Conservation (phyloP, 2,888 invertebrate species). For the Drosophila atroscutellata region DNA sequence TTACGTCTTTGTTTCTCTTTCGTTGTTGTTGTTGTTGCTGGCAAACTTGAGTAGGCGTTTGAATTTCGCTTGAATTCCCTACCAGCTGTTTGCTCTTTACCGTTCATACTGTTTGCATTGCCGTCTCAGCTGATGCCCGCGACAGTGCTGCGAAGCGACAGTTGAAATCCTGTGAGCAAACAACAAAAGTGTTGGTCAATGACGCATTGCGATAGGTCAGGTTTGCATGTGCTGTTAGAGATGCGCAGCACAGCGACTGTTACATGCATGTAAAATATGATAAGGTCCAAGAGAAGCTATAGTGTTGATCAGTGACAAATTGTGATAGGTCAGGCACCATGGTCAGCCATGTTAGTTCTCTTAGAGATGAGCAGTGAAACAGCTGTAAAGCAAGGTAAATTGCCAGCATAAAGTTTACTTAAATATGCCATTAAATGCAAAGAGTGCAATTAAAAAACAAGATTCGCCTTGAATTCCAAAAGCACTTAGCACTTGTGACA, state of each 20-base stretch:
- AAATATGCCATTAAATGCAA: not conserved
- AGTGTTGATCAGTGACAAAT: slow-evolving; percentile 5
- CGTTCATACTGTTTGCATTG: slow-evolving; percentile 62
- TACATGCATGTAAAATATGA: not conserved
- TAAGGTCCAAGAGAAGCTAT: not conserved
- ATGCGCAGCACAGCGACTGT: slow-evolving; percentile 12
- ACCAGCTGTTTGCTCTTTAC: slow-evolving; percentile 63
- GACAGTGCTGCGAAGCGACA: slow-evolving; percentile 44
- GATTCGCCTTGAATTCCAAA: slow-evolving; percentile 16
- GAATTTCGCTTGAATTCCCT: slow-evolving; percentile 74
- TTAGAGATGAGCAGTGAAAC: slow-evolving; percentile 19
- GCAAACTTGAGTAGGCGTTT: slow-evolving; percentile 72
- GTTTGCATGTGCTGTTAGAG: slow-evolving; percentile 15
- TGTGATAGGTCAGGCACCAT: slow-evolving; percentile 35
- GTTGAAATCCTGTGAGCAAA: slow-evolving; percentile 32
- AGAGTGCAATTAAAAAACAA: not conserved
- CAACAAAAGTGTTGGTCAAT: slow-evolving; percentile 35
- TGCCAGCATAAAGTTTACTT: not conserved
- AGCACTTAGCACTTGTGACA: slow-evolving; percentile 2
- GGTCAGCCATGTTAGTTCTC: not conserved
- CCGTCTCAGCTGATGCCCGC: slow-evolving; percentile 37
- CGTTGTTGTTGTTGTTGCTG: slow-evolving; percentile 42
- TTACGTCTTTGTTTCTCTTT: slow-evolving; percentile 42
- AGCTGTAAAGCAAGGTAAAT: slow-evolving; percentile 1
- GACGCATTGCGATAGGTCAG: slow-evolving; percentile 27